phyloP scores from a whole-genome alignment of 1,140 invertebrate species.

The Drosophila bipectinata region DNA sequence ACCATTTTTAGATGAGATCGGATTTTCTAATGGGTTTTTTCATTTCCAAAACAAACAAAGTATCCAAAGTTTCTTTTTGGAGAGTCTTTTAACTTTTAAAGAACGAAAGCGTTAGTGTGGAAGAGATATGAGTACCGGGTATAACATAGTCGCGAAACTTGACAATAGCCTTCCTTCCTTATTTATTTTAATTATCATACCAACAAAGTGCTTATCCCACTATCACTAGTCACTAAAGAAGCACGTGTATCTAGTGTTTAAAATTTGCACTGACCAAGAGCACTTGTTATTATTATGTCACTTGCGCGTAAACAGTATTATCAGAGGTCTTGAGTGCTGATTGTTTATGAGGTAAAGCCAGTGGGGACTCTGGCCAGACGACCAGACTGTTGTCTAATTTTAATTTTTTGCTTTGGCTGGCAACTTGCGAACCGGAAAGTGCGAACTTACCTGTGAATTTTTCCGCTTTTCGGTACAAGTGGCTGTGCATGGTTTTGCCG shows the following conservation, averaged over 20 bases:
- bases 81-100: too few species aligned
- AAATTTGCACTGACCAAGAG: constrained; percentile 1
- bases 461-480: constrained; percentile 92
- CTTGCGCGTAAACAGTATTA: constrained; percentile 33
- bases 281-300: constrained; percentile 37
- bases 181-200: too few species aligned
- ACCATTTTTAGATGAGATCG: too few species aligned
- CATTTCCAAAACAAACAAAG: too few species aligned
- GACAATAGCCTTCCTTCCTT: too few species aligned
- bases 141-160: too few species aligned
- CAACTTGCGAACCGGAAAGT: background rate
- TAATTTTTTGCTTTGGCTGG: background rate
- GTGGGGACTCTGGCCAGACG: constrained; percentile 33
- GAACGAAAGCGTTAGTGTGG: too few species aligned
- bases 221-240: constrained; percentile 20
- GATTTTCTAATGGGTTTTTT: too few species aligned
- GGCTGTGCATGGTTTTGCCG: constrained; percentile 91
- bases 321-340: constrained; percentile 22
- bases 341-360: constrained; percentile 41
- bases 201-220: background rate
- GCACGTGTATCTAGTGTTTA: constrained; percentile 34
- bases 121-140: too few species aligned
- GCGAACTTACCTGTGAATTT: constrained; percentile 85
- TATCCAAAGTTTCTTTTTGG: too few species aligned
- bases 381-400: constrained; percentile 9